Evolutionary conservation across 2,888 invertebrate species (phyloP).

Genomic region (Trissolcus brochymenae): DNA sequence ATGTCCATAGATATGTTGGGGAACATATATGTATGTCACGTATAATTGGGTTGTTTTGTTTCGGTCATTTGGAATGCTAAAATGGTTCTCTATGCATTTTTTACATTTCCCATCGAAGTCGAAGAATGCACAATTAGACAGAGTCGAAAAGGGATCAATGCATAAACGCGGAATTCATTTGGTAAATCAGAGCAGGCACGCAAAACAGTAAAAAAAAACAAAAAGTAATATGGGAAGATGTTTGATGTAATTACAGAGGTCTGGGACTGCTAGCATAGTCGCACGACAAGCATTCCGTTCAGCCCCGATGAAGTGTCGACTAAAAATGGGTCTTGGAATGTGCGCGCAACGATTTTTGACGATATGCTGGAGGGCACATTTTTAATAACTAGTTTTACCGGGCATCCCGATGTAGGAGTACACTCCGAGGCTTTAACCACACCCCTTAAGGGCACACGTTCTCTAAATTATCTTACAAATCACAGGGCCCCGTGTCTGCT

Average conservation of each 20-base stretch:
- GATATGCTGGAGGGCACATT: constrained; percentile 58
- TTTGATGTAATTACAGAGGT: constrained; percentile 63
- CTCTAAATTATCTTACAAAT: constrained; percentile 55
- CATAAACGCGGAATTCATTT: constrained; percentile 56
- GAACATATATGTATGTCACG: no score
- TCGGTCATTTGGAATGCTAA: no score
- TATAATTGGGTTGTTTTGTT: no score
- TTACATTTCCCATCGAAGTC: constrained; percentile 11
- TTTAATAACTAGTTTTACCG: constrained; percentile 65
- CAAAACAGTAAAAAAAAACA: constrained; percentile 62
- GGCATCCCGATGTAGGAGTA: constrained; percentile 61
- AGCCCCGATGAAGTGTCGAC: constrained; percentile 62
- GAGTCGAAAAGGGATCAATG: constrained; percentile 5
- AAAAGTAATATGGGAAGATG: constrained; percentile 68
- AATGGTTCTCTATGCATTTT: background rate
- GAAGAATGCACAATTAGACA: background rate
- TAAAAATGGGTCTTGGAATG: constrained; percentile 33
- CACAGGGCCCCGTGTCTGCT: constrained; percentile 49
- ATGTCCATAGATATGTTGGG: no score
- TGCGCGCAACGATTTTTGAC: constrained; percentile 46
- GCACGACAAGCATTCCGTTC: constrained; percentile 62
- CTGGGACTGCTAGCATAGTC: constrained; percentile 59
- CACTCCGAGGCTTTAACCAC: constrained; percentile 57
- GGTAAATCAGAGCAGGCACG: constrained; percentile 64
- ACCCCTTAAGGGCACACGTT: constrained; percentile 61